Conservation (phyloP, 2,888 invertebrate genomes). For the Rhingia rostrata region DNA sequence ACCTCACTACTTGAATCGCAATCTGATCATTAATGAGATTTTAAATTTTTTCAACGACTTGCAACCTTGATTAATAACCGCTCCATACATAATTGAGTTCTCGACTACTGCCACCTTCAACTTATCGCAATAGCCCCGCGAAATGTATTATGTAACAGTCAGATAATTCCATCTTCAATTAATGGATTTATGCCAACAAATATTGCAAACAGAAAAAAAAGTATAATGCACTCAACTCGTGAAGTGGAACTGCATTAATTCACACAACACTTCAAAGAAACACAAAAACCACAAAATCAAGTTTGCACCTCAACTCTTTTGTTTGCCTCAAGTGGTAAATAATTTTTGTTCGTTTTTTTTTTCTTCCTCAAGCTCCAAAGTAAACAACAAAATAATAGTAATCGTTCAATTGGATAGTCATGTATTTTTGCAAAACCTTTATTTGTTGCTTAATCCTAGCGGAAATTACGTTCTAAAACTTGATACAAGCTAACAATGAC, state of each 20-base stretch:
- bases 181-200: conserved; percentile 20
- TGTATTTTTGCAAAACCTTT: conserved; percentile 9
- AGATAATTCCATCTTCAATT: conserved; percentile 40
- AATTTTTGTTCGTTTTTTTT: no score
- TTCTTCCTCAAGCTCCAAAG: no score
- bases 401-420: not conserved
- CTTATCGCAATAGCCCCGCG: not conserved
- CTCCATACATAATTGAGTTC: not conserved
- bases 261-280: not conserved
- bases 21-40: not conserved
- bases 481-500: conserved; percentile 1
- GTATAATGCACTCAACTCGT: conserved; percentile 1
- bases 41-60: not conserved
- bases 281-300: not conserved
- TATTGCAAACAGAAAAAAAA: not conserved
- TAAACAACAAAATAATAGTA: no score
- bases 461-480: not conserved
- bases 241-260: conserved; percentile 4
- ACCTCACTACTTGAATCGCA: not conserved
- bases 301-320: conserved; percentile 60
- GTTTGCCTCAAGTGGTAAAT: conserved; percentile 3
- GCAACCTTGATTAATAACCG: not conserved
- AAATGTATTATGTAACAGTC: conserved; percentile 8
- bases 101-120: not conserved
- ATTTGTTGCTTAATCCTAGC: no score